Conservation (phyloP, 2,888 invertebrate genomes). For the Andrena chrysosceles region DNA sequence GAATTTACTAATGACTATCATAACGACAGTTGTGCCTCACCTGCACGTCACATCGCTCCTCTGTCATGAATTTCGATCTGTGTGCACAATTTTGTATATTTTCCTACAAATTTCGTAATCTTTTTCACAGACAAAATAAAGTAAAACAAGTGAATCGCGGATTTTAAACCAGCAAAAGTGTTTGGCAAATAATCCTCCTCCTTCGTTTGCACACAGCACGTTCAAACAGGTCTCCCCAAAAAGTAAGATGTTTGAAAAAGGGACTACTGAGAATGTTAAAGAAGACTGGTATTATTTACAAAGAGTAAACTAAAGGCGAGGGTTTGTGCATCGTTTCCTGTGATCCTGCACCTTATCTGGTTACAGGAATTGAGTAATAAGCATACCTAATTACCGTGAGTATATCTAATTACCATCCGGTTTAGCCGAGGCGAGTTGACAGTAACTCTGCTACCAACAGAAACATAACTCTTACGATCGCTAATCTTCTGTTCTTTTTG, state of each 20-base stretch:
- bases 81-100: too few relatives aligned
- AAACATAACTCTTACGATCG: neutral
- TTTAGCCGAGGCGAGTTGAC: neutral
- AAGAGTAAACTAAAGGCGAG: neutral
- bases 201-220: neutral
- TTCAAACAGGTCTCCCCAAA: neutral
- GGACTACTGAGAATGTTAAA: neutral
- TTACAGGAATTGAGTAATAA: constrained; percentile 11
- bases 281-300: neutral
- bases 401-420: constrained; percentile 22
- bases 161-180: neutral
- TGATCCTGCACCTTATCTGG: neutral
- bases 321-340: neutral
- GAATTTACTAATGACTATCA: too few relatives aligned
- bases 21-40: too few relatives aligned
- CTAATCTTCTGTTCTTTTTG: neutral
- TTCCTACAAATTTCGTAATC: too few relatives aligned
- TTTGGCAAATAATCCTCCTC: neutral
- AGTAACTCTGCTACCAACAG: neutral
- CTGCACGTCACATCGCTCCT: too few relatives aligned
- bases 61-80: too few relatives aligned
- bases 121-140: too few relatives aligned
- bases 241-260: neutral
- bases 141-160: neutral
- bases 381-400: neutral